Evolutionary conservation across 1,140 invertebrate species (phyloP).

Genomic region (Sycobia sp.): DNA sequence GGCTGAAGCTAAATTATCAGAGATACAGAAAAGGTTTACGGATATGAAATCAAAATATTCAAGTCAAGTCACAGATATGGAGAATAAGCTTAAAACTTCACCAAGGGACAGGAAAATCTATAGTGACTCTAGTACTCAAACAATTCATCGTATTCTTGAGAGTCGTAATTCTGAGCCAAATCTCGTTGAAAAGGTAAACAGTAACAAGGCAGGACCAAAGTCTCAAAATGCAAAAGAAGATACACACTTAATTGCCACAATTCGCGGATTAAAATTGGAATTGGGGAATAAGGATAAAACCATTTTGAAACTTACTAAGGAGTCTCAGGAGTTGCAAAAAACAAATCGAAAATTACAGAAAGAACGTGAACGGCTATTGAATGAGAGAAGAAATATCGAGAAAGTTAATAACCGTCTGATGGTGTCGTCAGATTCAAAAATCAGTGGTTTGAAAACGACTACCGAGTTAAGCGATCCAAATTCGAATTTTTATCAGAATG

Average conservation of each 20-base stretch:
- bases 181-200: conserved; percentile 42
- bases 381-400: conserved; percentile 47
- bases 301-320: conserved; percentile 71
- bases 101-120: conserved; percentile 44
- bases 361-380: conserved; percentile 69
- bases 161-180: conserved; percentile 36
- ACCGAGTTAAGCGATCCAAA: conserved; percentile 54
- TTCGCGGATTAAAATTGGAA: conserved; percentile 76
- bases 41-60: conserved; percentile 78
- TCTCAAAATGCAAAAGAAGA: conserved; percentile 68
- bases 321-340: conserved; percentile 75
- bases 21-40: conserved; percentile 75
- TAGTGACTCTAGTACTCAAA: conserved; percentile 49
- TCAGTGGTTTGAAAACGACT: conserved; percentile 41
- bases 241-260: conserved; percentile 75
- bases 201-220: conserved; percentile 42
- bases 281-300: conserved; percentile 74
- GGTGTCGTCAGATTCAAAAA: conserved; percentile 50
- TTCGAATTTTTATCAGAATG: conserved; percentile 57
- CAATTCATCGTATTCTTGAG: conserved; percentile 39
- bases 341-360: conserved; percentile 76
- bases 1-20: conserved; percentile 71
- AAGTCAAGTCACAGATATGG: conserved; percentile 72
- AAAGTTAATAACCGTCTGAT: conserved; percentile 44
- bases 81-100: conserved; percentile 57